Evolutionary conservation across 2,888 invertebrate genomes (phyloP), one percentile per base, ranked within the genome.

Genomic region (Aleiodes alternator): DNA sequence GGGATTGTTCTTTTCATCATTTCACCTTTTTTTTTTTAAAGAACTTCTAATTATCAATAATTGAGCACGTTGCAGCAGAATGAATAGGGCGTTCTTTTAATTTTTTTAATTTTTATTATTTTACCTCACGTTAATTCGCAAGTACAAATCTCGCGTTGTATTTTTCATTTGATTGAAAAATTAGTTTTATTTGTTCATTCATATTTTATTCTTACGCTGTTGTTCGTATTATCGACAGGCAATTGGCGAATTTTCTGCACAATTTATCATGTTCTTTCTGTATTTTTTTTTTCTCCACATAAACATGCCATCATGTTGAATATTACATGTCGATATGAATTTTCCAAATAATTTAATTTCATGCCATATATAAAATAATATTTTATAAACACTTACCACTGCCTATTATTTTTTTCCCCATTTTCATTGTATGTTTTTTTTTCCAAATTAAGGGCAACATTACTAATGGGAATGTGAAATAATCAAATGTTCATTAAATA

Each of bases 41-140:
- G 68, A 72, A 69, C 55, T 72, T 76, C 75, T 76, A 76, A 74
- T 73, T 69, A 64, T 69, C 68, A 76, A 56, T 76, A 74, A 76
- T 76, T 78, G 69, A 72, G 76, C 76, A 70, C 71, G 59, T 73
- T 72, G 69, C 57, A 77, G 64, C 72, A 72, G 64, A 70, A 69
- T 69, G 68, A 55, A 75, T 74, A 66, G 48, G 57, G 66, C 69
- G 55, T 69, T 69, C 51, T 57, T 59, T 59, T 70, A 56, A 29
- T 73, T 11, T 73, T 68, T 16, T 23, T 68, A 14, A 57, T 68
- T 56, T 51, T 51, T 5, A 31, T 51, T 5, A 31, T 29, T 50
- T 51, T 51, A 6, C 29, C 16, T 57, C 57, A 43, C 43, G 43
- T 69, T 51, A 61, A 23, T 61, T 29, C 23, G 9, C 11, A 11